Percentiles rank a stretch among this genome's conserved stretches.
phyloP scores from a whole-genome alignment of 2,888 invertebrate species.

The Nomada lathburiana region DNA sequence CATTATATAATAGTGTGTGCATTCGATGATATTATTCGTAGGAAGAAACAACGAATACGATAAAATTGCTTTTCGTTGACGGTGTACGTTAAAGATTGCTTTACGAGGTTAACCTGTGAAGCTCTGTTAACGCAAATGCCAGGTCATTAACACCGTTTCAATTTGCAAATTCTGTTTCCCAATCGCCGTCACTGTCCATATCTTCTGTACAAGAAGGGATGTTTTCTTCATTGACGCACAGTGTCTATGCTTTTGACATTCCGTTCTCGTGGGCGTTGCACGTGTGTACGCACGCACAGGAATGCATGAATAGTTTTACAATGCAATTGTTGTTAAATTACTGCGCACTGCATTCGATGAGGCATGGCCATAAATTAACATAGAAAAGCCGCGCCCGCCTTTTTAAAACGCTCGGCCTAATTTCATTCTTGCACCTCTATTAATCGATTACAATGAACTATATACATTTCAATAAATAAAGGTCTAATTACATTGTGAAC shows the following conservation, averaged over 20 bases:
- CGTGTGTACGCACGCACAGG: constrained; percentile 70
- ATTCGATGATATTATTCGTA: too few relatives aligned
- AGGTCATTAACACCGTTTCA: constrained; percentile 49
- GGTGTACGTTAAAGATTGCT: not conserved
- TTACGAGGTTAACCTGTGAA: not conserved
- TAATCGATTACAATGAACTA: not conserved
- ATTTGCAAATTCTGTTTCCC: constrained; percentile 41
- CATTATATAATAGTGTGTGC: not conserved
- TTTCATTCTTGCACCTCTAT: constrained; percentile 2
- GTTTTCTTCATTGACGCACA: constrained; percentile 65
- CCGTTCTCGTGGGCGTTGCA: constrained; percentile 67
- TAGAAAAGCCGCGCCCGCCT: constrained; percentile 11
- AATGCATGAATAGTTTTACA: constrained; percentile 78
- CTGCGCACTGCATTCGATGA: constrained; percentile 45
- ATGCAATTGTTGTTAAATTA: constrained; percentile 75
- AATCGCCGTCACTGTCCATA: constrained; percentile 41
- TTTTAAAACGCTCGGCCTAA: constrained; percentile 18
- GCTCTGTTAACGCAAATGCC: constrained; percentile 22
- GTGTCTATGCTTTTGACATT: constrained; percentile 49
- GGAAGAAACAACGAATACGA: not conserved
- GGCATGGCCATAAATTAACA: constrained; percentile 32
- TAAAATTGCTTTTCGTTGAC: not conserved
- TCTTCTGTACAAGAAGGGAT: constrained; percentile 47
- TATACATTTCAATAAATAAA: not conserved
- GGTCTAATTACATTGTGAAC: too few relatives aligned